Conservation (phyloP, 2,888 invertebrate species). For the Saturnia pavonia region DNA sequence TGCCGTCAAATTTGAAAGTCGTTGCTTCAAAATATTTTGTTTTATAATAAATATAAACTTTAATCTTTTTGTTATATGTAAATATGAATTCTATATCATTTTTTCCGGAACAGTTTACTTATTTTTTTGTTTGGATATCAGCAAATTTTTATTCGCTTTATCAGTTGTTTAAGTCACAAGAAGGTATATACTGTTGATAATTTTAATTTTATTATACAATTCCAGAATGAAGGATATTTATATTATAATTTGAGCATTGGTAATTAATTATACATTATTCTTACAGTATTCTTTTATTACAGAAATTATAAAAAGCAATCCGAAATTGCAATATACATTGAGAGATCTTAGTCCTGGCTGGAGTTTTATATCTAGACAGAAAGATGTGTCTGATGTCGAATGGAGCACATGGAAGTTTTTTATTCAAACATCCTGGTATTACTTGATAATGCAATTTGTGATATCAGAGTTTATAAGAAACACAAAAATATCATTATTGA, state of each 20-base stretch:
- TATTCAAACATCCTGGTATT: conserved; percentile 75
- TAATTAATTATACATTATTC: background rate
- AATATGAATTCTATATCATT: conserved; percentile 51
- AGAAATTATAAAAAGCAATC: conserved; percentile 57
- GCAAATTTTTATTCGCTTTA: conserved; percentile 81
- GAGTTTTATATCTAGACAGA: conserved; percentile 76
- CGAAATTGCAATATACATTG: conserved; percentile 41
- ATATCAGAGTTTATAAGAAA: conserved; percentile 76
- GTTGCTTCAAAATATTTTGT: conserved; percentile 20
- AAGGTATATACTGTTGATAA: conserved; percentile 57
- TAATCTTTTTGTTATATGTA: conserved; percentile 22
- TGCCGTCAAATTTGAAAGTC: conserved; percentile 39
- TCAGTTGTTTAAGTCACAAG: conserved; percentile 74
- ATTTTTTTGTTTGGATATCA: conserved; percentile 78
- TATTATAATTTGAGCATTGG: background rate
- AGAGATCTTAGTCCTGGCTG: conserved; percentile 82
- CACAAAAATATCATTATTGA: conserved; percentile 51
- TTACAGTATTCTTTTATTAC: conserved; percentile 33
- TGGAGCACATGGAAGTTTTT: conserved; percentile 85
- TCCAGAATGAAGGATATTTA: background rate
- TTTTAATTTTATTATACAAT: conserved; percentile 20
- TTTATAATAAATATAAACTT: background rate
- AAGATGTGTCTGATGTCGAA: conserved; percentile 87
- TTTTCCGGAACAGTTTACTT: conserved; percentile 64
- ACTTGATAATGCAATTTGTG: conserved; percentile 79